Evolutionary conservation across 2,888 invertebrate species (phyloP).

Genomic region (Machimus atricapillus): DNA sequence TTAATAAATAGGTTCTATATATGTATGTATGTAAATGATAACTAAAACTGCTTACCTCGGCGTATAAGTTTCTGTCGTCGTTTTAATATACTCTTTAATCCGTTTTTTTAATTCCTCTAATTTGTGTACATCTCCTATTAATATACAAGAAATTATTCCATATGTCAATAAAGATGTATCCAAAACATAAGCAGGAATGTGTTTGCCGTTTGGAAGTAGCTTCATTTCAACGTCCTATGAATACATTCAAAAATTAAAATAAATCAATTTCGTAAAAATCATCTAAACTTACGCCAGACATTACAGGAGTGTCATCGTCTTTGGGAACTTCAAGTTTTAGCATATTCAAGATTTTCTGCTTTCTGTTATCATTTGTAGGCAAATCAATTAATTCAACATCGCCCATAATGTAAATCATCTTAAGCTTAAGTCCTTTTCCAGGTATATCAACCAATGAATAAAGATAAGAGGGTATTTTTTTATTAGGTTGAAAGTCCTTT

Average conservation of each 20-base stretch:
- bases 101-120: constrained; percentile 55
- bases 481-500: constrained; percentile 52
- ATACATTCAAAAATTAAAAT: background rate
- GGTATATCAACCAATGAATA: constrained; percentile 50
- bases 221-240: constrained; percentile 49
- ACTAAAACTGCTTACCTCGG: constrained; percentile 52
- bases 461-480: constrained; percentile 53
- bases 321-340: constrained; percentile 51
- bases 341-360: constrained; percentile 53
- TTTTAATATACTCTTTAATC: constrained; percentile 53
- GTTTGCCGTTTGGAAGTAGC: constrained; percentile 52
- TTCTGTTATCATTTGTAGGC: constrained; percentile 52
- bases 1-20: no score
- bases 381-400: constrained; percentile 53
- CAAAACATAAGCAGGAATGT: constrained; percentile 54
- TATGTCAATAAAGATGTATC: constrained; percentile 55
- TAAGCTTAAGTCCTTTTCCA: constrained; percentile 50
- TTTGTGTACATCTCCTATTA: constrained; percentile 52
- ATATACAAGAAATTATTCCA: constrained; percentile 56
- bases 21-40: background rate
- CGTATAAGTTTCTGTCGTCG: constrained; percentile 50
- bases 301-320: constrained; percentile 48
- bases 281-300: constrained; percentile 52
- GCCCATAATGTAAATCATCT: constrained; percentile 49
- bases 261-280: background rate